A percentile compares a stretch with the other conserved stretches of the same genome.
Evolutionary conservation across 2,888 invertebrate species (phyloP).

Genomic region (Apamea epomidion): DNA sequence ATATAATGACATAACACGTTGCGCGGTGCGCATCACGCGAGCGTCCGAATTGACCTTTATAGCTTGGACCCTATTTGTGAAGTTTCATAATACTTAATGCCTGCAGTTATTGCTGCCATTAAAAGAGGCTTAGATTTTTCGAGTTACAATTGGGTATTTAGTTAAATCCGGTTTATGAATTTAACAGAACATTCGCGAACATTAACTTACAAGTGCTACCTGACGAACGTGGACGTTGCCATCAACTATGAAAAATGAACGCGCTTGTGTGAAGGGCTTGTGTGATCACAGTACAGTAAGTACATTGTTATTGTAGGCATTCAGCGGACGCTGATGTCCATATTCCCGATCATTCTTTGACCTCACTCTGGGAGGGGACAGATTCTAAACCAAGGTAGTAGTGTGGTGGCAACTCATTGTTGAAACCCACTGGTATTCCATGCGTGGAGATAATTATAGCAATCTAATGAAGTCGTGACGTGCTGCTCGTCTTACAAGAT

Average conservation of each 20-base stretch:
- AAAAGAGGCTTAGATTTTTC: constrained; percentile 17
- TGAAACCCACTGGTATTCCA: background rate
- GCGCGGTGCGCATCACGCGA: constrained; percentile 31
- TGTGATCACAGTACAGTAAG: background rate
- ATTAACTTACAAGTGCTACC: background rate
- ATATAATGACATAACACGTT: constrained; percentile 45
- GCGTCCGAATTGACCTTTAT: constrained; percentile 34
- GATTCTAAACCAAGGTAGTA: background rate
- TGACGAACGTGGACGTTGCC: no score
- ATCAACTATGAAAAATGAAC: background rate
- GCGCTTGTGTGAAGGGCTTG: background rate
- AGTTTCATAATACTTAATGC: constrained; percentile 23
- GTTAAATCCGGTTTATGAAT: background rate
- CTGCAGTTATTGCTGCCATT: constrained; percentile 27
- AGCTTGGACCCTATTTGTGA: constrained; percentile 34
- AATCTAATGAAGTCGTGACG: constrained; percentile 26
- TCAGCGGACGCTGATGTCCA: background rate
- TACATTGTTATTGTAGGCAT: background rate
- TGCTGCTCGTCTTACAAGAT: constrained; percentile 11
- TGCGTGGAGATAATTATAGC: constrained; percentile 17
- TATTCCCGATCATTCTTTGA: background rate
- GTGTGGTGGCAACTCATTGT: background rate
- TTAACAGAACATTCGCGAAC: background rate
- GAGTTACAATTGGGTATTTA: background rate
- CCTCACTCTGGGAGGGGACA: background rate